Evolutionary conservation across 1,140 invertebrate species (phyloP).

Genomic region (Parapsyche elsis): DNA sequence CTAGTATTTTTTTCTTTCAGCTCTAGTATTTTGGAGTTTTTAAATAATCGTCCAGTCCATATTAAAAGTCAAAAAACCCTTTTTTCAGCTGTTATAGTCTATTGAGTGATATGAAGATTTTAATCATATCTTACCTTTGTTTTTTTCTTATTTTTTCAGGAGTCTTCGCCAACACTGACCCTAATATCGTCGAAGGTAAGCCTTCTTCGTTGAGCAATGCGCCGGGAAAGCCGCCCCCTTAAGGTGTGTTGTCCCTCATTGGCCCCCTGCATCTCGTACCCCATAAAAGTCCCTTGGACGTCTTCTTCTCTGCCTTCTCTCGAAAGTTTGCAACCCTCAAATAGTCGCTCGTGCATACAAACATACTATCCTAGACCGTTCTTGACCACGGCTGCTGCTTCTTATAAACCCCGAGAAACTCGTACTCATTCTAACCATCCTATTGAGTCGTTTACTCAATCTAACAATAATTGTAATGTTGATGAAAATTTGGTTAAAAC

Average conservation of each 20-base stretch:
- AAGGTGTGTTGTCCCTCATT: slow-evolving; percentile 48
- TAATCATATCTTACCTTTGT: no score
- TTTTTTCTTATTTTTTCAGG: slow-evolving; percentile 64
- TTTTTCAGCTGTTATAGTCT: no score
- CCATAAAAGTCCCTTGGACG: slow-evolving; percentile 13
- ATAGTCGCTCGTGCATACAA: slow-evolving; percentile 19
- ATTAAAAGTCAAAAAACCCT: no score
- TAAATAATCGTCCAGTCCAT: no score
- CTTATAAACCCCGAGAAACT: background rate
- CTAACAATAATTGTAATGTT: no score
- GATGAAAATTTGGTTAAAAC: no score
- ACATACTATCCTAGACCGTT: background rate
- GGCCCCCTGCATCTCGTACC: slow-evolving; percentile 39
- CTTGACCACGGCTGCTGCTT: slow-evolving; percentile 27
- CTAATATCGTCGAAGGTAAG: slow-evolving; percentile 77
- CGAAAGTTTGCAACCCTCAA: slow-evolving; percentile 11
- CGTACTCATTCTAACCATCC: background rate
- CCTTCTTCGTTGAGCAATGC: slow-evolving; percentile 55
- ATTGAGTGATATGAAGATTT: no score
- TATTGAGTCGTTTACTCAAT: no score
- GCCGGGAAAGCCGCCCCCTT: slow-evolving; percentile 36
- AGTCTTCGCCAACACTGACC: slow-evolving; percentile 75
- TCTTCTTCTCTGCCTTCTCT: slow-evolving; percentile 27
- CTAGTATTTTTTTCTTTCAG: no score
- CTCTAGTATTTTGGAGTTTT: no score